Evolutionary conservation across 2,113 vertebrate genomes (phyloP).

Genomic region (Chaetorhynchus papuensis): DNA sequence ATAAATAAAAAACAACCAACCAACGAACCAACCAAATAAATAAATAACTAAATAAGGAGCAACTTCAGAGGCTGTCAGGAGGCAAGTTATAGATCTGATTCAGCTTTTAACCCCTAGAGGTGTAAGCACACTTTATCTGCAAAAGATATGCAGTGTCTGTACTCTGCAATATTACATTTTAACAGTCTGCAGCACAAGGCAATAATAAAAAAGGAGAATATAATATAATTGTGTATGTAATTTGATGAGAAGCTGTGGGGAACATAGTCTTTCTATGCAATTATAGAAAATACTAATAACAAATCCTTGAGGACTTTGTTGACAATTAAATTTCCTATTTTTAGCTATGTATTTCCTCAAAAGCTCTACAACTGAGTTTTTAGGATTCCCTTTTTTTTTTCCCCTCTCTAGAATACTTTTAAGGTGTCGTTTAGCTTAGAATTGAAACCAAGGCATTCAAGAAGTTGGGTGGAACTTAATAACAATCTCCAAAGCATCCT

Average conservation of each 20-base stretch:
- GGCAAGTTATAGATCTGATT: slow-evolving; percentile 66
- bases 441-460: not conserved
- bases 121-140: slow-evolving; percentile 31
- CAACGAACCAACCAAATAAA: not conserved
- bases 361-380: not conserved
- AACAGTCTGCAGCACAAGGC: not conserved
- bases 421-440: not conserved
- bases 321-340: not conserved
- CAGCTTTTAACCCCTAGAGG: slow-evolving; percentile 70
- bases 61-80: slow-evolving; percentile 68
- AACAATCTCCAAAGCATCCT: not conserved
- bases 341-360: not conserved
- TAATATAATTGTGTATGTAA: not conserved
- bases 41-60: not conserved
- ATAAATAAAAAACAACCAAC: not conserved
- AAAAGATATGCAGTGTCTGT: slow-evolving; percentile 24
- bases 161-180: not conserved
- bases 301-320: not conserved
- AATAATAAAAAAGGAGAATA: not conserved
- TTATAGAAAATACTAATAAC: not conserved
- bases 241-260: not conserved
- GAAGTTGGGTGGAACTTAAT: slow-evolving; percentile 33
- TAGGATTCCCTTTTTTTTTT: not conserved
- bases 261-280: not conserved
- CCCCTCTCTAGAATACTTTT: not conserved